Conservation (phyloP, 1,140 invertebrate genomes). For the Cryptotermes secundus region DNA sequence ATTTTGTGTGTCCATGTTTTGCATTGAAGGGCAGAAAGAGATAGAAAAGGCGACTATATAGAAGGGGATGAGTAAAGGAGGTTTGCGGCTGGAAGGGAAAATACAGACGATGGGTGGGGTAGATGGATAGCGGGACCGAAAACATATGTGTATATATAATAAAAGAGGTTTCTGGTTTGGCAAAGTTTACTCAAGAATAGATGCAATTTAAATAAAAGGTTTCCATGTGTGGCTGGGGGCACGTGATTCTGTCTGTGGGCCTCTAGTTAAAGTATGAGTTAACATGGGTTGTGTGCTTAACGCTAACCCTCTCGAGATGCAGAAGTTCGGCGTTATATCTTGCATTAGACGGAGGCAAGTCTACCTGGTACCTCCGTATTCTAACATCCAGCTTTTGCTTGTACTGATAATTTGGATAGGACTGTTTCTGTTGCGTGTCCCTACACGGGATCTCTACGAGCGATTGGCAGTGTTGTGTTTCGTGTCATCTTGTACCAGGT, state of each 20-base stretch:
- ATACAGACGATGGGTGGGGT: background rate
- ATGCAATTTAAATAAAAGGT: slow-evolving; percentile 20
- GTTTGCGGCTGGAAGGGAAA: slow-evolving; percentile 7
- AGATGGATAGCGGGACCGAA: background rate
- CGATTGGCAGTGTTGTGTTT: too few relatives aligned
- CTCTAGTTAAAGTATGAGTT: background rate
- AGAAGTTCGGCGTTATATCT: background rate
- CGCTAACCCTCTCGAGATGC: background rate
- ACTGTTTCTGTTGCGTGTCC: too few relatives aligned
- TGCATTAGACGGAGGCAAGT: background rate
- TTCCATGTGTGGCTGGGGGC: background rate
- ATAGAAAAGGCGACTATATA: background rate
- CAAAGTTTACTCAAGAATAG: slow-evolving; percentile 17
- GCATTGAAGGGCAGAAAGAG: background rate
- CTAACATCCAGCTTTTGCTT: background rate
- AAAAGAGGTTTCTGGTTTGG: slow-evolving; percentile 18
- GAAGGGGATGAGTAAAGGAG: background rate
- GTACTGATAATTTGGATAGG: background rate
- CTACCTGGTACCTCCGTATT: background rate
- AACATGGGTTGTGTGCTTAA: background rate
- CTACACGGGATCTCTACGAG: too few relatives aligned
- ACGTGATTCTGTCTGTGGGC: background rate
- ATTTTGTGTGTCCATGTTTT: slow-evolving; percentile 17
- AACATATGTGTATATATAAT: background rate
- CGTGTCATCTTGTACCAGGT: too few relatives aligned